A percentile compares a stretch with the other conserved stretches of the same genome.
phyloP scores from a whole-genome alignment of 2,113 vertebrate genomes.

The Crypturellus undulatus region DNA sequence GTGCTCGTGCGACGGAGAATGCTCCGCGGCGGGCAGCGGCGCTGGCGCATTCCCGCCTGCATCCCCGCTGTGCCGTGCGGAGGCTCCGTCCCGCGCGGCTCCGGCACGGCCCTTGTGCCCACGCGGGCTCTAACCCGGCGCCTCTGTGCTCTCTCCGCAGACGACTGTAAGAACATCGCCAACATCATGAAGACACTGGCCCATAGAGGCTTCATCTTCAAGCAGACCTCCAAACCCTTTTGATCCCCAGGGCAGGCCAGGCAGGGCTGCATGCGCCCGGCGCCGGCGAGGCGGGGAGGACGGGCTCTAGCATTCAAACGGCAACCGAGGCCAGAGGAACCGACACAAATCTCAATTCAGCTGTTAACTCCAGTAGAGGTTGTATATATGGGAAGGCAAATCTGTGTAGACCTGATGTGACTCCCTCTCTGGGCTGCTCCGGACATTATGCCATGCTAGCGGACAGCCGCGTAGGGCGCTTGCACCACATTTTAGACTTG shows the following conservation, averaged over 20 bases:
- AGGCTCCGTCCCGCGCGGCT: too few relatives aligned
- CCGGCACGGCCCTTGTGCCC: too few relatives aligned
- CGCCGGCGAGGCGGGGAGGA: constrained; percentile 72
- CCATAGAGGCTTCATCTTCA: constrained; percentile 87
- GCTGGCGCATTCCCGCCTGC: too few relatives aligned
- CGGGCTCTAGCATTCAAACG: constrained; percentile 68
- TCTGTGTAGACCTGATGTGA: constrained; percentile 79
- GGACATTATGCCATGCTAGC: constrained; percentile 76
- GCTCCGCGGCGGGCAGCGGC: too few relatives aligned
- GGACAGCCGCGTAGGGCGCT: constrained; percentile 75
- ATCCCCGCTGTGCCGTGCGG: too few relatives aligned
- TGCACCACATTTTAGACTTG: constrained; percentile 77
- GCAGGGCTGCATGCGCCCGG: constrained; percentile 78
- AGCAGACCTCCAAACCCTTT: constrained; percentile 87
- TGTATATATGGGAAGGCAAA: constrained; percentile 79
- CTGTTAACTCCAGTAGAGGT: constrained; percentile 77
- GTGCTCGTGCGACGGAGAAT: too few relatives aligned
- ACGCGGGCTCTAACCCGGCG: background rate
- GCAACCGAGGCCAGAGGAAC: constrained; percentile 76
- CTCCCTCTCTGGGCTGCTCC: constrained; percentile 77
- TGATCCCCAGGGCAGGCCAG: constrained; percentile 79
- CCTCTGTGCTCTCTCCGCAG: constrained; percentile 61
- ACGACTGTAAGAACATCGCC: constrained; percentile 88
- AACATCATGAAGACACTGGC: constrained; percentile 89
- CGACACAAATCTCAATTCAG: constrained; percentile 74